phyloP scores from a whole-genome alignment of 2,113 vertebrate species.

The Cebidichthys violaceus region DNA sequence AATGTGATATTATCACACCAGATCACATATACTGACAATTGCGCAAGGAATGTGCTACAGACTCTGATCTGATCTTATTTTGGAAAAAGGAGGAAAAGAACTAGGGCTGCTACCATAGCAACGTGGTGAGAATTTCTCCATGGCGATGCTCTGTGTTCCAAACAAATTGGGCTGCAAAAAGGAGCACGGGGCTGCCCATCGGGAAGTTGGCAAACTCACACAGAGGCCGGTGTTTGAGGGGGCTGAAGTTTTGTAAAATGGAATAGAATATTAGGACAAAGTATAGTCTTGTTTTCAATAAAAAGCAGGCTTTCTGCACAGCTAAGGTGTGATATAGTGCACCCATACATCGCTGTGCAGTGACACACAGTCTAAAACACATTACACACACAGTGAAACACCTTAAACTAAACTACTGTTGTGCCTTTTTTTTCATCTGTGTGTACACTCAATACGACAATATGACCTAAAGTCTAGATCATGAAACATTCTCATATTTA shows the following conservation, averaged over 20 bases:
- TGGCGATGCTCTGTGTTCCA: conserved; percentile 69
- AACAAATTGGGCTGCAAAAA: conserved; percentile 80
- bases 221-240: conserved; percentile 33
- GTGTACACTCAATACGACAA: background rate
- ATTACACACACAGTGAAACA: background rate
- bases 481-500: background rate
- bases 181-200: conserved; percentile 51
- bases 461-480: background rate
- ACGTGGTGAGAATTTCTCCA: conserved; percentile 74
- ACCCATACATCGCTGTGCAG: background rate
- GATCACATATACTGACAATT: conserved; percentile 11
- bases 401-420: background rate
- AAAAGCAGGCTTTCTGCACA: background rate
- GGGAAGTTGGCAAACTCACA: conserved; percentile 57
- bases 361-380: background rate
- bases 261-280: conserved; percentile 7
- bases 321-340: background rate
- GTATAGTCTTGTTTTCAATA: background rate
- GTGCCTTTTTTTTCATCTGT: background rate
- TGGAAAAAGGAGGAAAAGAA: conserved; percentile 49
- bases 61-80: conserved; percentile 54
- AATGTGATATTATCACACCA: conserved; percentile 1
- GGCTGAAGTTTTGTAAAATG: conserved; percentile 23
- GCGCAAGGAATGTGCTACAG: conserved; percentile 30
- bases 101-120: conserved; percentile 75